Conservation (phyloP, 2,888 invertebrate species). For the Rhagonycha fulva region DNA sequence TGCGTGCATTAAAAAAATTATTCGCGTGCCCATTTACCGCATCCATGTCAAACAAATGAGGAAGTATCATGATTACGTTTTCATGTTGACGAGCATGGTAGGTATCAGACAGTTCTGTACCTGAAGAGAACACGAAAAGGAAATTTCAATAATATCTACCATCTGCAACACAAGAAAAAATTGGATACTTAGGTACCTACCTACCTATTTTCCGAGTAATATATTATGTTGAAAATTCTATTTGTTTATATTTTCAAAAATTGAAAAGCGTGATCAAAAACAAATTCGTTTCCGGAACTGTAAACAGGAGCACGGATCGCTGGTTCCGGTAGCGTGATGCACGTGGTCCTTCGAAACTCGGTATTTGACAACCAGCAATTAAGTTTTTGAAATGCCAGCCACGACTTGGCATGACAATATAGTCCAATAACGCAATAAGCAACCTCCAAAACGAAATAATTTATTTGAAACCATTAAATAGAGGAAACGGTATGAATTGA, state of each 20-base stretch:
- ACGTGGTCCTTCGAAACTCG: constrained; percentile 17
- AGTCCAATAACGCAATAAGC: background rate
- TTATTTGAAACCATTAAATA: constrained; percentile 14
- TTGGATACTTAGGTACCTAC: too few species aligned
- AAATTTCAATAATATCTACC: background rate
- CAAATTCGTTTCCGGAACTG: constrained; percentile 65
- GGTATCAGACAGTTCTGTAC: background rate
- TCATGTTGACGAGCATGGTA: constrained; percentile 1
- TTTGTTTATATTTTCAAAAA: background rate
- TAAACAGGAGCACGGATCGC: constrained; percentile 21
- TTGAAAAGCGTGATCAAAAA: constrained; percentile 18
- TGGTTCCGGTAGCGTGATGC: constrained; percentile 28
- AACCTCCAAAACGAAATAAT: constrained; percentile 1
- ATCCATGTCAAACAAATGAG: constrained; percentile 21
- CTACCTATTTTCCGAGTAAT: background rate
- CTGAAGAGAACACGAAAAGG: background rate
- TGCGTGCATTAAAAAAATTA: constrained; percentile 1
- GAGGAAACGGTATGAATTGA: constrained; percentile 11
- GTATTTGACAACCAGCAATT: constrained; percentile 1
- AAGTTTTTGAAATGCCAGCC: background rate
- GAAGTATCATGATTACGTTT: constrained; percentile 20
- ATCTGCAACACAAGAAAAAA: background rate
- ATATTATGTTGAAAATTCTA: background rate
- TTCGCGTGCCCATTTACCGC: constrained; percentile 19
- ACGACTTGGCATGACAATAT: background rate